Conservation (phyloP, 64 coral and sea anemone genomes). For the Actinia tenebrosa region DNA sequence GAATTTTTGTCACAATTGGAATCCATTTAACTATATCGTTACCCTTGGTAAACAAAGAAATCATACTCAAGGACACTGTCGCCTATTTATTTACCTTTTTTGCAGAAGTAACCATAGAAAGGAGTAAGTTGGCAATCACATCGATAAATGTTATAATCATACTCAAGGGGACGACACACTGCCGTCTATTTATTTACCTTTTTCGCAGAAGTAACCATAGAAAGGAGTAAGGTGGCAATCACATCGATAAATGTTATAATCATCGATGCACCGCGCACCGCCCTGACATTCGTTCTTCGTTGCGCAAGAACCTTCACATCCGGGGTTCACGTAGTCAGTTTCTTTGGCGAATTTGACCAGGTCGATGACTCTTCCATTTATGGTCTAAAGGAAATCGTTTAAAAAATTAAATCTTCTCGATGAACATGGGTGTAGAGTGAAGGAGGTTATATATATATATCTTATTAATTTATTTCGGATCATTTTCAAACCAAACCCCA, state of each 20-base stretch:
- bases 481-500: no score
- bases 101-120: constrained; percentile 81
- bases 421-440: no score
- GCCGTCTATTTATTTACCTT: constrained; percentile 33
- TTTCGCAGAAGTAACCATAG: constrained; percentile 75
- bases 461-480: no score
- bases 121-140: constrained; percentile 79
- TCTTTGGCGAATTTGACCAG: constrained; percentile 41
- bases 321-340: constrained; percentile 58
- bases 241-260: constrained; percentile 76
- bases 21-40: no score
- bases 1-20: no score
- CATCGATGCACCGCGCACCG: constrained; percentile 53
- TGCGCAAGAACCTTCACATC: constrained; percentile 53
- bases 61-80: no score
- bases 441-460: no score
- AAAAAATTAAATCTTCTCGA: background rate
- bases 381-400: constrained; percentile 51
- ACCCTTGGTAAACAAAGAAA: no score
- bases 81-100: constrained; percentile 33
- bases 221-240: constrained; percentile 74
- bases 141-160: constrained; percentile 73
- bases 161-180: no score
- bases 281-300: constrained; percentile 38
- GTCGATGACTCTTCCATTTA: constrained; percentile 73